A percentile compares a stretch with the other conserved stretches of the same genome.
phyloP scores from a whole-genome alignment of 1,140 invertebrate genomes.

The Helicoverpa armigera region DNA sequence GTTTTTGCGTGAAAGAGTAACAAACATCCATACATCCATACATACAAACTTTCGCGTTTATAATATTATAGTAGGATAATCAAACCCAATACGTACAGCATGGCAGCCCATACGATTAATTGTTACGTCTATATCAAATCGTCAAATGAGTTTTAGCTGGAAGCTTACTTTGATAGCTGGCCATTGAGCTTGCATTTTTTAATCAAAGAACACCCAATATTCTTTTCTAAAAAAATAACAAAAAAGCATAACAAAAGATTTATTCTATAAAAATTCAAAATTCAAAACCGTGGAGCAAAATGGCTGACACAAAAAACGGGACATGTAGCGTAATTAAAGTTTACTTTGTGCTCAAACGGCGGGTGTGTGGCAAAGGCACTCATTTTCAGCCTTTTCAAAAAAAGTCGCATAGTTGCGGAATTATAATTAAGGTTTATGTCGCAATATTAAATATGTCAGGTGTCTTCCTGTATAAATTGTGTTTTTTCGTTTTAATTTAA shows the following conservation, averaged over 20 bases:
- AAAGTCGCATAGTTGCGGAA: conserved; percentile 14
- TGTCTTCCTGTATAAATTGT: background rate
- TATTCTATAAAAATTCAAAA: conserved; percentile 23
- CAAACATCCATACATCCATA: too few species aligned
- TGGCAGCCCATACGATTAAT: too few species aligned
- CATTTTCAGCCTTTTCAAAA: conserved; percentile 33
- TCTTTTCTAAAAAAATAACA: too few species aligned
- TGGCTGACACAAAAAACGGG: conserved; percentile 29
- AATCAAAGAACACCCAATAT: too few species aligned
- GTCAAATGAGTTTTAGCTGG: too few species aligned
- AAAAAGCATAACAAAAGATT: background rate
- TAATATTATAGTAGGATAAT: too few species aligned
- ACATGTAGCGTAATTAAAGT: conserved; percentile 36
- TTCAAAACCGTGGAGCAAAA: conserved; percentile 1
- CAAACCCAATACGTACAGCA: too few species aligned
- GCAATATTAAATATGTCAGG: background rate
- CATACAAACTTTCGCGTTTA: too few species aligned
- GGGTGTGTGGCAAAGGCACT: conserved; percentile 26
- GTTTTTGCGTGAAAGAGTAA: too few species aligned
- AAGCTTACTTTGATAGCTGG: too few species aligned
- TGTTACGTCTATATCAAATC: too few species aligned
- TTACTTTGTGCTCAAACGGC: conserved; percentile 34
- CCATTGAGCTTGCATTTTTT: too few species aligned
- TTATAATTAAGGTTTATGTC: conserved; percentile 40
- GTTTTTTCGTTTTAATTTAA: background rate